These are phyloP conservation scores for Oreocharis arfaki DNA, from an alignment of 2,113 vertebrate species.

Conservation along the genomic window DNA sequence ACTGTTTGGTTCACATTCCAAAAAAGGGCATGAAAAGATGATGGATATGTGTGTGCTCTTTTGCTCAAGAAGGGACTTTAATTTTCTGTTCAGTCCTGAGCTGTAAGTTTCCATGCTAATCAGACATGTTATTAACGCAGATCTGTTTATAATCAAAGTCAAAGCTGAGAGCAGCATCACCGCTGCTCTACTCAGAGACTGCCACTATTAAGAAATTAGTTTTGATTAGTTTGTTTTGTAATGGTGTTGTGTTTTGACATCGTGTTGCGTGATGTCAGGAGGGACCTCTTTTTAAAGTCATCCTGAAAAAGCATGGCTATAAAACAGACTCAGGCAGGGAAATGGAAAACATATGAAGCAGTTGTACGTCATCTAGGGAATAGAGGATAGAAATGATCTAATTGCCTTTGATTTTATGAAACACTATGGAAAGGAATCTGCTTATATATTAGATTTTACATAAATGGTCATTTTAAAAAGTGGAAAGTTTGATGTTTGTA, in stretches of 20 bases:
- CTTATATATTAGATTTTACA: conserved; percentile 36
- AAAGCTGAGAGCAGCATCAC: background rate
- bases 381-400: conserved; percentile 45
- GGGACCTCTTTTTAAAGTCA: conserved; percentile 66
- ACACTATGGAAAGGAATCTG: conserved; percentile 20
- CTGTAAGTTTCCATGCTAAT: background rate
- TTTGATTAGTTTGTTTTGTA: conserved; percentile 53
- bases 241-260: conserved; percentile 60
- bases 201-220: conserved; percentile 41
- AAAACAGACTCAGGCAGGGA: conserved; percentile 67
- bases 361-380: conserved; percentile 44
- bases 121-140: conserved; percentile 16
- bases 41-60: background rate
- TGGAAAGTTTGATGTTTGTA: conserved; percentile 40
- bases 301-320: conserved; percentile 67
- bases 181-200: background rate
- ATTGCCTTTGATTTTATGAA: conserved; percentile 52
- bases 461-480: conserved; percentile 11
- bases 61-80: background rate
- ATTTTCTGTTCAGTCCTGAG: background rate
- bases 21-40: background rate
- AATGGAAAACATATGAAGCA: conserved; percentile 71
- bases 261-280: conserved; percentile 65
- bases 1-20: background rate
- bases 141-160: conserved; percentile 44